A percentile compares a stretch with the other conserved stretches of the same genome.
These are phyloP conservation scores for Neosilurus hyrtlii DNA, from an alignment of 2,797 vertebrate genomes.

Conservation along the genomic window DNA sequence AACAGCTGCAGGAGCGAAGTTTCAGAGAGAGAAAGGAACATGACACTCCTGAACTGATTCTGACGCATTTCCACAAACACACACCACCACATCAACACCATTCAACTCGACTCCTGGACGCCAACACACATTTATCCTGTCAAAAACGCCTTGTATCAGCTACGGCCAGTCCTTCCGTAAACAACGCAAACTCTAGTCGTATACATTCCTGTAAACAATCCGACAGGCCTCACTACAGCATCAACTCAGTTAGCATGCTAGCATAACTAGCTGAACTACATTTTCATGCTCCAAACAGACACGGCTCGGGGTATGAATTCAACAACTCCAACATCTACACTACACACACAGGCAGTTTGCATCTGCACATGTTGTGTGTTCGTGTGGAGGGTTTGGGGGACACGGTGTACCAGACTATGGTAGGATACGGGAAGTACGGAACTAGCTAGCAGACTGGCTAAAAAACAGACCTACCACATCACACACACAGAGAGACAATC, in stretches of 20 bases:
- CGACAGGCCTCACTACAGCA: neutral
- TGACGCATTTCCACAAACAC: neutral
- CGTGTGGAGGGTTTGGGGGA: neutral
- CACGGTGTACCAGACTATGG: neutral
- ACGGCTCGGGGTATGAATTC: neutral
- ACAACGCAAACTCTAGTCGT: neutral
- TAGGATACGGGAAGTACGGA: neutral
- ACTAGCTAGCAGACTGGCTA: neutral
- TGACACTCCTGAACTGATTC: neutral
- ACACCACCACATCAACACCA: rapidly evolving
- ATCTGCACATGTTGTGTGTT: neutral
- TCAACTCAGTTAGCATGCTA: neutral
- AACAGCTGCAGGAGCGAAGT: neutral
- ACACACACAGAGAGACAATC: neutral
- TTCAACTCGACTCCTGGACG: neutral
- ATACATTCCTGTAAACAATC: neutral
- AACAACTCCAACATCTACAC: neutral
- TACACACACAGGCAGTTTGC: neutral
- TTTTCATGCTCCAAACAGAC: neutral
- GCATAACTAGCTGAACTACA: no score
- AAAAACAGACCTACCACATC: neutral
- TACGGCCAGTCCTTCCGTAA: rapidly evolving
- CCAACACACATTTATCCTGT: neutral
- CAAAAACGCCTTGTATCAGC: rapidly evolving
- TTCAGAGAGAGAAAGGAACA: neutral